Percentiles rank a stretch among this genome's conserved stretches.
These are phyloP conservation scores for Thereva nobilitata DNA, from an alignment of 2,888 invertebrate species.

Conservation along the genomic window DNA sequence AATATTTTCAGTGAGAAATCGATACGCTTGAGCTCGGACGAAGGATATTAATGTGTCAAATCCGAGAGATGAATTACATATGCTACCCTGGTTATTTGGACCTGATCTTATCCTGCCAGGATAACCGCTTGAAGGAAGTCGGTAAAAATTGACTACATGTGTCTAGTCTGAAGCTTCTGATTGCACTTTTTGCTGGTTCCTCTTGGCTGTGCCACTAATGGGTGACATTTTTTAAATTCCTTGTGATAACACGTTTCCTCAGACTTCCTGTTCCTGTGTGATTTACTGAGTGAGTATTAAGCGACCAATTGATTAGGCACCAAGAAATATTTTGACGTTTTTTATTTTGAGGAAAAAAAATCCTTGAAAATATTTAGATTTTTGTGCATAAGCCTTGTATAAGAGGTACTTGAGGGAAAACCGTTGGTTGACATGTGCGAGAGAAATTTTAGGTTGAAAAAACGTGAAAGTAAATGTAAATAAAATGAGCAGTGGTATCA, in stretches of 20 bases:
- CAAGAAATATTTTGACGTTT: too few species aligned
- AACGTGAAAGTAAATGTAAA: too few species aligned
- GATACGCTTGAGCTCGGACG: constrained; percentile 27
- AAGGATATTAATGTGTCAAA: constrained; percentile 34
- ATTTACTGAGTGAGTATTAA: not conserved
- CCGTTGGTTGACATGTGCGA: too few species aligned
- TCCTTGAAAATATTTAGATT: too few species aligned
- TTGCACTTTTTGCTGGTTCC: constrained; percentile 9
- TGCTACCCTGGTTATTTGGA: constrained; percentile 20
- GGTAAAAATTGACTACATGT: constrained; percentile 13
- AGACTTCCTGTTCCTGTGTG: not conserved
- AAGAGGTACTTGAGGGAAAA: too few species aligned
- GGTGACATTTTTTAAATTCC: constrained; percentile 3
- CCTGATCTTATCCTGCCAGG: constrained; percentile 17
- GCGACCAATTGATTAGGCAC: too few species aligned
- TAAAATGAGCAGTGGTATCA: too few species aligned
- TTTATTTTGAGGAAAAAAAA: too few species aligned
- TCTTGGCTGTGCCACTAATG: too few species aligned
- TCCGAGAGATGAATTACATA: constrained; percentile 30
- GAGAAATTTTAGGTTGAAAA: too few species aligned
- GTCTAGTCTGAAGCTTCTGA: not conserved
- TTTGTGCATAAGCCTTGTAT: too few species aligned
- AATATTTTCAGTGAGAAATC: constrained; percentile 15
- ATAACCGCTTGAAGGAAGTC: constrained; percentile 6
- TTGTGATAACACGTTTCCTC: constrained; percentile 3